These are phyloP conservation scores for Mastacembelus armatus DNA, from an alignment of 2,797 vertebrate species.

Conservation along the genomic window DNA sequence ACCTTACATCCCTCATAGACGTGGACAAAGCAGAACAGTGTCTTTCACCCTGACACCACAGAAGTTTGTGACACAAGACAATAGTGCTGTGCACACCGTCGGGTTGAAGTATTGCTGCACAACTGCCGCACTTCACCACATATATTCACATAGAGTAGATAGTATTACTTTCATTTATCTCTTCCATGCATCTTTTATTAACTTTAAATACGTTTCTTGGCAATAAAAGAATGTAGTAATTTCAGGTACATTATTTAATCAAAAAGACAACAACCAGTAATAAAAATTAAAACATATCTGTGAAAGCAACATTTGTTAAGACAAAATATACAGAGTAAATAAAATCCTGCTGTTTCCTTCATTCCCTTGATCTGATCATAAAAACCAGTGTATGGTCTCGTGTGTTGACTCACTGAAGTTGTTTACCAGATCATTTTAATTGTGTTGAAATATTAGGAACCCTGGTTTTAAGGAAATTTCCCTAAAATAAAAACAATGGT, in stretches of 20 bases:
- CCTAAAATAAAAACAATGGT: neutral
- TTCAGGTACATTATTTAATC: constrained; percentile 31
- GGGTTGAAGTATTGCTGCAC: constrained; percentile 29
- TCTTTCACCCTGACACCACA: constrained; percentile 35
- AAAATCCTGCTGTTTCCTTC: neutral
- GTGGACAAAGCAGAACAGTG: neutral
- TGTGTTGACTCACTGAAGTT: neutral
- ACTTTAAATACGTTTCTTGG: too few relatives aligned
- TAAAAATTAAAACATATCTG: constrained; percentile 18
- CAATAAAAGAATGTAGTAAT: neutral
- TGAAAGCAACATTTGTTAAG: neutral
- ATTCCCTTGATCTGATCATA: constrained; percentile 4
- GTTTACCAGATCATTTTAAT: constrained; percentile 12
- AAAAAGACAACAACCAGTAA: neutral
- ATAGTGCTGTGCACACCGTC: constrained; percentile 21
- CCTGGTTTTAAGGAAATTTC: neutral
- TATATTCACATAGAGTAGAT: neutral
- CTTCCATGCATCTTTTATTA: neutral
- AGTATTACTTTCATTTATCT: neutral
- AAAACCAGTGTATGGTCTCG: constrained; percentile 17
- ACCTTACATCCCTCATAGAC: constrained; percentile 46
- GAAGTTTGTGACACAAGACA: constrained; percentile 46
- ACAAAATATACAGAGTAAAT: constrained; percentile 1
- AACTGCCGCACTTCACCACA: constrained; percentile 10
- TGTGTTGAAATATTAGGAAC: constrained; percentile 7